These are phyloP conservation scores for Phalangium opilio DNA, from an alignment of 2,888 invertebrate species.

Conservation along the genomic window DNA sequence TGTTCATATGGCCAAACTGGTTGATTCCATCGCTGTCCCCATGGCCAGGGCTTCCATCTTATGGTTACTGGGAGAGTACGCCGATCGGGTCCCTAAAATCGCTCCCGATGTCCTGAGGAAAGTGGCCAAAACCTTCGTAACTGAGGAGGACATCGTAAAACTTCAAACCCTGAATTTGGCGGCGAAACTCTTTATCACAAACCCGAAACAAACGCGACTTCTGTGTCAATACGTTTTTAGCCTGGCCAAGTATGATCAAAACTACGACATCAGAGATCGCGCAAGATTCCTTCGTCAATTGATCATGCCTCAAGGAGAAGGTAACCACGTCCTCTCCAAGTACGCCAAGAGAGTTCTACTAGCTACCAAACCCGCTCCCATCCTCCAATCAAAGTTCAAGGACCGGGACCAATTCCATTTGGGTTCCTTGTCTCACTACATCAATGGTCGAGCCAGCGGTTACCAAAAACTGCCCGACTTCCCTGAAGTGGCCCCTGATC, in stretches of 20 bases:
- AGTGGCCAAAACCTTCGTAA: slow-evolving; percentile 70
- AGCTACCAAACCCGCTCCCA: slow-evolving; percentile 83
- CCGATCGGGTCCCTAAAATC: slow-evolving; percentile 62
- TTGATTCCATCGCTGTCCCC: slow-evolving; percentile 61
- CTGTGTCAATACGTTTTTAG: slow-evolving; percentile 84
- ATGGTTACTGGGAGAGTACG: slow-evolving; percentile 85
- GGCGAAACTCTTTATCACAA: slow-evolving; percentile 73
- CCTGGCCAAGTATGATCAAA: slow-evolving; percentile 88
- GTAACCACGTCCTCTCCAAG: slow-evolving; percentile 40
- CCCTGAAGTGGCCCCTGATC: slow-evolving; percentile 61
- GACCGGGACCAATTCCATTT: slow-evolving; percentile 73
- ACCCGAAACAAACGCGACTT: slow-evolving; percentile 50
- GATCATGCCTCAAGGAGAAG: slow-evolving; percentile 45
- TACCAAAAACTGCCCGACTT: slow-evolving; percentile 77
- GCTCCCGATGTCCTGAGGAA: slow-evolving; percentile 79
- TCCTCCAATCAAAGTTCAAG: slow-evolving; percentile 64
- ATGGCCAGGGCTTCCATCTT: slow-evolving; percentile 79
- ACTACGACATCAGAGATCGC: slow-evolving; percentile 92
- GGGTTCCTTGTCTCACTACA: slow-evolving; percentile 86
- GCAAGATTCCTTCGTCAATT: slow-evolving; percentile 74
- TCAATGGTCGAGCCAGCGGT: slow-evolving; percentile 67
- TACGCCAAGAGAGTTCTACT: slow-evolving; percentile 72
- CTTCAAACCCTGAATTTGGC: slow-evolving; percentile 88
- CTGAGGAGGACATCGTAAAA: slow-evolving; percentile 89
- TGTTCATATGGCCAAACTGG: slow-evolving; percentile 65